Evolutionary conservation across 2,888 invertebrate species (phyloP), one percentile per base, ranked within the genome.

Genomic region (Pterobdella sp.): DNA sequence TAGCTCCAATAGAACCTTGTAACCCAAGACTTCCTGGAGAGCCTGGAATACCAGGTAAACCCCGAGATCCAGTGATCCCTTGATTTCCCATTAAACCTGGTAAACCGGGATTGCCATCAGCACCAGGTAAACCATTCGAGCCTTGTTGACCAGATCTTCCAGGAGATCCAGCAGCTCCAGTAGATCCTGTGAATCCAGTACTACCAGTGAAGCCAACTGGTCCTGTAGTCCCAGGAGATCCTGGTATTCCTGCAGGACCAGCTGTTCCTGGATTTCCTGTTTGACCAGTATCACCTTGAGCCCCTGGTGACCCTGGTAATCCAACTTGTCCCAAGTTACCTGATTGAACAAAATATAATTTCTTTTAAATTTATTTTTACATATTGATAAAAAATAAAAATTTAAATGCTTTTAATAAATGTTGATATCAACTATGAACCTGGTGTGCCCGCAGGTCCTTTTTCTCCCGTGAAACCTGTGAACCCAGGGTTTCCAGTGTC

Each of bases 221-320:
- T 4, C 60, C 70, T 56, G 22, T 32, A 29, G n/a, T 32, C 22
- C 70, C 60, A 4, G 34, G 7, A 7, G 4, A 22, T 34, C 73
- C 73, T n/a, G 34, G 31, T n/a, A 37, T 26, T 32, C 73, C 73
- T 3, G 56, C n/a, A 22, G 29, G 68, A 22, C 77, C 77, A n/a
- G 49, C 69, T 31, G 18, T 22, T 31, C 77, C 77, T 31, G 68
- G 29, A 4, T 60, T 35, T 31, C 77, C 77, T 26, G 69, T 68
- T 4, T 34, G 32, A 26, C 76, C 76, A 35, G 74, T 34, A 32
- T 68, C 63, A 29, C 75, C 75, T 42, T 60, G 22, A 1, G 68
- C 36, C 22, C 74, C 74, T 4, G 36, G 52, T n/a, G 52, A 49
- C 52, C 52, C 52, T 14, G 52, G 52, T n/a, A 49, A 49, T 14